Evolutionary conservation across 1,140 invertebrate species (phyloP), one percentile per base, ranked within the genome.

Genomic region (Monomorium pharaonis): DNA sequence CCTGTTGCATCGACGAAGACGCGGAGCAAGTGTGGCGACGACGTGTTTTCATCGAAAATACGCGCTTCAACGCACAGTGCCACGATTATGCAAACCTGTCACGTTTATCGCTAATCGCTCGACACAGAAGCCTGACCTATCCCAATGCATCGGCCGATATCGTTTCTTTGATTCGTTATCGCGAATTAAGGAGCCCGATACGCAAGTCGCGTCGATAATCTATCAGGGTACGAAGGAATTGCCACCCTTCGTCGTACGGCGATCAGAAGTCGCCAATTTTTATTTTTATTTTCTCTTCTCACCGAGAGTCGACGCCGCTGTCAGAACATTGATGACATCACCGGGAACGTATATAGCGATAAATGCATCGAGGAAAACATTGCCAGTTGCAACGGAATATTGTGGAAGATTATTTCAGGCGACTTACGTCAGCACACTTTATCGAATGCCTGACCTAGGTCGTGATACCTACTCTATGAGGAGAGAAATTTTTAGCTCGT

Each of bases 381-480:
- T 24, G 27, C 24, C 16, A 44, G 30, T 49, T 51, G 60, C 33
- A 81, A 7, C 37, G 24, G 37, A 81, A 56, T 72, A 81, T 81
- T 49, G 49, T 54, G 77, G 47, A 18, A 70, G 63, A 44, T 70
- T 81, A 81, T 81, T 81, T 70, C 33, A 42, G 49, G 65, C 37
- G 78, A 56, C 65, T 81, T 81, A 81, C 65, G 78, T 81, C 65
- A 81, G 78, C 65, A 24, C 18, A 33, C 37, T 81, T 81, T 81
- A 72, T 81, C 65, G 78, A 81, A 18, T 81, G 60, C 76, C 44
- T 67, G 76, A 78, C 78, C 65, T 81, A 56, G 78, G 65, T 65
- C 42, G 60, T 16, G 24, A 81, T 42, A 81, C 44, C 30, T 72
- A 54, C 18, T 80, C 30, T 56, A 56, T 21, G 18, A 58, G 24